Evolutionary conservation across 2,888 invertebrate genomes (phyloP).

Genomic region (Salticus scenicus): DNA sequence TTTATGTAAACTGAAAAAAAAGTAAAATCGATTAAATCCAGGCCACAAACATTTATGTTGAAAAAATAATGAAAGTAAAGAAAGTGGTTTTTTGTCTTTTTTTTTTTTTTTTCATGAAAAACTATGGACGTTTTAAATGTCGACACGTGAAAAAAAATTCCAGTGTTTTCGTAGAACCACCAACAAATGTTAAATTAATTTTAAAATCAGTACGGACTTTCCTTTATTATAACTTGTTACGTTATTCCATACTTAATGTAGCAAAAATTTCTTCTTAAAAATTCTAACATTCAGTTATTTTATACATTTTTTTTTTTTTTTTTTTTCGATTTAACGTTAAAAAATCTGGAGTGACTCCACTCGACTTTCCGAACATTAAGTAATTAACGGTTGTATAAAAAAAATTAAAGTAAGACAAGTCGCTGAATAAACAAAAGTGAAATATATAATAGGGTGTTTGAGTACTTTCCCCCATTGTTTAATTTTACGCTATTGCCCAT

Average conservation of each 20-base stretch:
- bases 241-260: not conserved
- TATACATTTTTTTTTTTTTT: too few relatives aligned
- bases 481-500: too few relatives aligned
- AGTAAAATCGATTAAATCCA: constrained; percentile 4
- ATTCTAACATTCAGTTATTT: too few relatives aligned
- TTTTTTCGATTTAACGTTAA: too few relatives aligned
- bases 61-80: not conserved
- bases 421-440: too few relatives aligned
- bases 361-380: too few relatives aligned
- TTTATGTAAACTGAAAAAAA: not conserved
- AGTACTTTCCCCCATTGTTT: too few relatives aligned
- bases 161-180: not conserved
- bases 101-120: not conserved
- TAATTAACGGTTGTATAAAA: too few relatives aligned
- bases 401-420: too few relatives aligned
- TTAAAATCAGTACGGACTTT: not conserved
- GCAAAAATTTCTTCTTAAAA: not conserved
- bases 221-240: not conserved
- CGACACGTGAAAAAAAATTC: not conserved
- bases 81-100: not conserved
- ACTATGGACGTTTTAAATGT: not conserved
- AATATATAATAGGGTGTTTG: too few relatives aligned
- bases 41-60: not conserved
- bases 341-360: too few relatives aligned
- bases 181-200: not conserved